Base-by-base conservation (phyloP, 2,113 vertebrate species). In the Petromus typicus region DNA sequence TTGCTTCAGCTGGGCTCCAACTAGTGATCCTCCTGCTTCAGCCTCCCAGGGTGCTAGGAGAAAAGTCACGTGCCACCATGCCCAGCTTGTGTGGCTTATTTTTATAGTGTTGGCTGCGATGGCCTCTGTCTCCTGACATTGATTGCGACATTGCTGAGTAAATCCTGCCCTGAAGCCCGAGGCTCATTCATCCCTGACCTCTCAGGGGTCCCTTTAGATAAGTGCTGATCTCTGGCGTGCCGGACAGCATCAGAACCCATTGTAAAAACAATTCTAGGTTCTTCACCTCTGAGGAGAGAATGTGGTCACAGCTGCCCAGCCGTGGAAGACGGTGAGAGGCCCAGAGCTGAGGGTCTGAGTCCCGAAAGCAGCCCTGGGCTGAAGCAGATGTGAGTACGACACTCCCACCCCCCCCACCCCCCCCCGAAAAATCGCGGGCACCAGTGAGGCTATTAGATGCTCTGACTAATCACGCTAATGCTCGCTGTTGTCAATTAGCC, bases 401-500 rank as follows among this genome's bases (percentile, higher is more conserved):
- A 10, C 69, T 94, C 89, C 95, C 54, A 56, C 54, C 16, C 81
- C 93, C 96, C 96, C 69, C 95, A 87, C 95, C 90, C 0, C 27
- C 92, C 22, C 5, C 66, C 61, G 95, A 95, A 95, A 97, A 97
- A 97, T 96, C 94, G 96, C 64, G 97, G 95, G 96, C 97, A 95
- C 82, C 96, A 82, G 93, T 92, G 97, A 98, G 97, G 66, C 73
- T 30, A 7, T 89, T 45, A 64, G 81, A 45, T 0, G 16, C 30
- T 2, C 4, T 92, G 98, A 98, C 97, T 98, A 98, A 98, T 98
- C 95, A 66, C 1, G 30, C 90, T 98, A 98, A 98, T 97, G 98
- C 97, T 88, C 12, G 61, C 97, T 98, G 96, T 86, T 95, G 97
- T 94, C 97, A 98, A 98, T 98, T 98, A 98, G 97, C 95, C 97